Evolutionary conservation across 2,888 invertebrate species (phyloP), one percentile per base, ranked within the genome.

Genomic region (Caenorhabditis sp.): DNA sequence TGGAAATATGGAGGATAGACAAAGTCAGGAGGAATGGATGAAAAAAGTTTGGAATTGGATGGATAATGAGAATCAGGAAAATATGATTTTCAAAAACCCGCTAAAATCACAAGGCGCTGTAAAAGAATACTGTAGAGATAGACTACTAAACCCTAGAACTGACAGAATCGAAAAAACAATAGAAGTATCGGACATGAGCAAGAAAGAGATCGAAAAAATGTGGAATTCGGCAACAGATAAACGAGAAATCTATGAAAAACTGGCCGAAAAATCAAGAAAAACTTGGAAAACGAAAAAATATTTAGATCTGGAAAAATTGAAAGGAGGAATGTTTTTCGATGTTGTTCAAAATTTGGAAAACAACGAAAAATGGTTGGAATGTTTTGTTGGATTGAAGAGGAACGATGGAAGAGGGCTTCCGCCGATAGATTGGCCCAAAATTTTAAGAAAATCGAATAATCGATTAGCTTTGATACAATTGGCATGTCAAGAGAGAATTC

Each of bases 211-310:
- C 19, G 66, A 74, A 26, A 74, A 69, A 37, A 17, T 66, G 1
- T 69, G 69, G 69, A 69, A 53, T n/a, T 63, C 60, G 24, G 66
- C 62, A 57, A 19, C 19, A 0, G 63, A 69, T 1, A 69, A 58
- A 21, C 24, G 49, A 24, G 50, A 31, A 23, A 73, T 73, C 21
- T 73, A 69, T 55, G 43, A 66, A 31, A 62, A 59, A 21, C 50
- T 69, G 1, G 19, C 60, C 0, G 36, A 66, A 21, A 4, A 66
- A 21, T 66, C 62, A 17, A 43, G 43, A 43, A 43, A 43, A 5
- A 36, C 21, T 17, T 14, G 49, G 51, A 51, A 51, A 23, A 51
- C 51, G 3, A 3, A 12, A 23, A 51, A 51, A 51, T 19, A 6
- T 19, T 51, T 54, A 8, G 19, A 62, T 10, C n/a, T 57, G 4